Conservation (phyloP, 2,797 vertebrate genomes). For the Pterois miles region DNA sequence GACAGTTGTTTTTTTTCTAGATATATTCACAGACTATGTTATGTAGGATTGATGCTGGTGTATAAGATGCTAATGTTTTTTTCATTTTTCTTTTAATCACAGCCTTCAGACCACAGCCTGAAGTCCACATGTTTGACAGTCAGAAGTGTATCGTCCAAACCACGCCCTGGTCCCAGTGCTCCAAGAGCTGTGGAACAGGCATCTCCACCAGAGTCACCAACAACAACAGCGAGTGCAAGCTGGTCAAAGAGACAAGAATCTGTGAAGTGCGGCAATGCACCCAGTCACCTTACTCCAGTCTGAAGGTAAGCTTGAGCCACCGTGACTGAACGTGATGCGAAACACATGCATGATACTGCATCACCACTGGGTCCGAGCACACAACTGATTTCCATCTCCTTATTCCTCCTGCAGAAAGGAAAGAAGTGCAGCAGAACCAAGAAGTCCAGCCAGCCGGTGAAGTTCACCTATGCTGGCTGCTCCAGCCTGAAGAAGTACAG, state of each 20-base stretch:
- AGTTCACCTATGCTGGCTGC: conserved; percentile 93
- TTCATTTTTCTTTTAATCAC: conserved; percentile 32
- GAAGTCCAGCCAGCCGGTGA: conserved; percentile 89
- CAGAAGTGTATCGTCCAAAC: conserved; percentile 97
- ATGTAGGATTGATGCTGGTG: background rate
- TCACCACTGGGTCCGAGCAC: background rate
- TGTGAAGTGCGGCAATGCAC: conserved; percentile 97
- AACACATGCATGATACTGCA: background rate
- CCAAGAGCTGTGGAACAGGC: conserved; percentile 95
- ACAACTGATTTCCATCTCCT: conserved; percentile 41
- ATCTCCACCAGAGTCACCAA: conserved; percentile 97
- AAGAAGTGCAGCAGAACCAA: conserved; percentile 97
- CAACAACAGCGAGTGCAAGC: conserved; percentile 92
- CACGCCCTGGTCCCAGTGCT: conserved; percentile 97
- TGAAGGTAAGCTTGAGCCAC: conserved; percentile 87
- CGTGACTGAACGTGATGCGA: background rate
- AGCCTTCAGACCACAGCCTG: conserved; percentile 91
- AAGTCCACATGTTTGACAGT: conserved; percentile 87
- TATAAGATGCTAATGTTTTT: conserved; percentile 41
- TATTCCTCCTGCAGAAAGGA: conserved; percentile 87
- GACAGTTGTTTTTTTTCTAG: background rate
- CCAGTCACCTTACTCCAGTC: conserved; percentile 87
- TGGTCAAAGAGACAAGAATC: conserved; percentile 95
- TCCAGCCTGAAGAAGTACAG: conserved; percentile 95
- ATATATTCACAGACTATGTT: background rate